Base-by-base conservation (phyloP, 2,888 invertebrate genomes). In the Xanthostigma xanthostigma region DNA sequence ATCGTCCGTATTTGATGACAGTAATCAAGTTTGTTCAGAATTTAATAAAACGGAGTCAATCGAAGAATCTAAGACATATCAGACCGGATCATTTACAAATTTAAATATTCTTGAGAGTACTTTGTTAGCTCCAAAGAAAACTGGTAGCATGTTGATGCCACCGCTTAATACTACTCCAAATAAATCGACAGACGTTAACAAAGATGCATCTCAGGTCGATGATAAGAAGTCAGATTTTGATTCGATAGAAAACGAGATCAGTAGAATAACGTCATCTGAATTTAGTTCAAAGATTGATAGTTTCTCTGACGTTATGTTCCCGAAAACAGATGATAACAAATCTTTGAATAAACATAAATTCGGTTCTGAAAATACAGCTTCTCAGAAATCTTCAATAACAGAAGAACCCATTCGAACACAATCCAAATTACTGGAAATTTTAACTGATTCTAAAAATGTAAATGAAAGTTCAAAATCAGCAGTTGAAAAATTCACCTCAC, bases 391-490 rank as follows among this genome's bases (percentile, higher is more conserved):
- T 36, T 12, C 35, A 11, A 10, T 11, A 36, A n/a, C 14, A 12
- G 8, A 42, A 49, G 9, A 41, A 27, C 46, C 13, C 9, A 12
- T 35, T 36, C n/a, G 34, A 44, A 44, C 44, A 33, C 46, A 49
- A 38, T 72, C 75, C 1, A 77, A 75, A 63, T 59, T 78, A 41
- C 62, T 77, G 50, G 74, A 76, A 60, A 74, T 77, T 49, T 62
- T 77, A 53, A 74, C 75, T 56, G 74, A 74, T 53, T 69, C 71
- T 48, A 59, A 64, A 52, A 35, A 35, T 11, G 12, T 40, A 41
- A 13, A 13, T 34, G 41, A 41, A 14, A 35, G 14, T 10, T 35
- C 40, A 46, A 35, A 46, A 35, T 36, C 40, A 34, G 13, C 41
- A 34, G 36, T 46, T 6, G 46, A 37, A 14, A 9, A 41, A 34